Base-by-base conservation (phyloP, 2,888 invertebrate genomes). In the Dysmachus trigonus region DNA sequence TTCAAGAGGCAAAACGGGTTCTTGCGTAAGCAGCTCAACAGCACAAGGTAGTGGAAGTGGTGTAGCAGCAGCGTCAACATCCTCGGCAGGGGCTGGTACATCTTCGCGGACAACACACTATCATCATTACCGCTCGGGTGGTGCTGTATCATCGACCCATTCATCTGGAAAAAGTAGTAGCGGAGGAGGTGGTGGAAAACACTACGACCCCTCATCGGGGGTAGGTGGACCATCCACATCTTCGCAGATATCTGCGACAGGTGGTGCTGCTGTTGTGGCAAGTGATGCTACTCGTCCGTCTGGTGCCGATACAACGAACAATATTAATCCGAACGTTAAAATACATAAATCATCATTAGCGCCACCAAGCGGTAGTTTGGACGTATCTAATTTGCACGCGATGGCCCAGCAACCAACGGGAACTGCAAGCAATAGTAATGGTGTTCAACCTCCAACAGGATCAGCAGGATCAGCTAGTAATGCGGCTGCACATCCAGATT, bases 401-500 rank as follows among this genome's bases (percentile, higher is more conserved):
- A 92, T 92, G 91, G 91, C 91, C 89, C 91, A 92, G 87, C 91
- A 91, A 90, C 89, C 86, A 41, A 86, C 91, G 85, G 91, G 90
- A 33, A 79, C 84, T 27, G 35, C 83, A 22, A 81, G 30, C 47
- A 82, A 31, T 13, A 87, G 85, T 13, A 86, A 74, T 62, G 86
- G 86, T 7, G 73, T 53, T 38, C 85, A 76, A 77, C 47, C 85
- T 8, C 62, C 62, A 2, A 27, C 62, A 22, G 62, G 53, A 53
- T 33, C 81, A 2, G 86, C 89, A 53, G 87, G 88, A 73, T 87
- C 88, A 13, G 83, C 85, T 15, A 84, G 51, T 7, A 77, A 87
- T 4, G 81, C 72, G 31, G 88, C 81, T 4, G 91, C 92, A 89
- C 89, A 89, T 88, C 89, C 93, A 15, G 95, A 95, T 89, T 95